phyloP scores from a whole-genome alignment of 2,888 invertebrate species.

The Tetragonula carbonaria region DNA sequence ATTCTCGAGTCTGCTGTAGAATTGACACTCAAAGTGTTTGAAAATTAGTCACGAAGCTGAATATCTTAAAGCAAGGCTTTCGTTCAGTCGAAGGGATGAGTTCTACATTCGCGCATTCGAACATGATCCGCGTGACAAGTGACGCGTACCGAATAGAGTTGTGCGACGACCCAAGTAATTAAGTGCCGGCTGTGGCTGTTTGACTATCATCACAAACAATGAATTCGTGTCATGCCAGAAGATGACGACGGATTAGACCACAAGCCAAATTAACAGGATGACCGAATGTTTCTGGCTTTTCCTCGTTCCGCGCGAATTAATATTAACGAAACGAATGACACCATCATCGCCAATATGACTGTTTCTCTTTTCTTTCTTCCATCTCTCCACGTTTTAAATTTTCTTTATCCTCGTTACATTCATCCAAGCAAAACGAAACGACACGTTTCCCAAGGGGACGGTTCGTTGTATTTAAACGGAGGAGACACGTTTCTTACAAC shows the following conservation, averaged over 20 bases:
- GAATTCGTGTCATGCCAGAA: conserved; percentile 79
- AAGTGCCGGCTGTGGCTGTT: conserved; percentile 62
- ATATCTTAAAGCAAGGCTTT: conserved; percentile 6
- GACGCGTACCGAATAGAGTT: conserved; percentile 18
- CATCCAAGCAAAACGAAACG: background rate
- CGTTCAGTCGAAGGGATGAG: background rate
- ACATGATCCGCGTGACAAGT: conserved; percentile 7
- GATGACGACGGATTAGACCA: conserved; percentile 75
- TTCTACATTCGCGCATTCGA: background rate
- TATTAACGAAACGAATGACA: conserved; percentile 61
- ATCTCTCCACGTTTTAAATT: background rate
- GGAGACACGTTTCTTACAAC: background rate
- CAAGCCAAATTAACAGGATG: conserved; percentile 77
- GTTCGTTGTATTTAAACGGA: background rate
- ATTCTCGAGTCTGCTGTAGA: too few species aligned
- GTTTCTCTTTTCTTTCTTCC: background rate
- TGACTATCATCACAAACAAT: conserved; percentile 71
- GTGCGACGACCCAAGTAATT: conserved; percentile 69
- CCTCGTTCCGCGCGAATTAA: conserved; percentile 51
- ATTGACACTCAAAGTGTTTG: background rate
- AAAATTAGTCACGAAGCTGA: conserved; percentile 12
- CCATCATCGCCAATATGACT: conserved; percentile 3
- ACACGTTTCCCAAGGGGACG: background rate
- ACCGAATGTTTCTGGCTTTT: conserved; percentile 56
- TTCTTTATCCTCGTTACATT: background rate